Conservation (phyloP, 1,140 invertebrate genomes). For the Brachionus sp. region DNA sequence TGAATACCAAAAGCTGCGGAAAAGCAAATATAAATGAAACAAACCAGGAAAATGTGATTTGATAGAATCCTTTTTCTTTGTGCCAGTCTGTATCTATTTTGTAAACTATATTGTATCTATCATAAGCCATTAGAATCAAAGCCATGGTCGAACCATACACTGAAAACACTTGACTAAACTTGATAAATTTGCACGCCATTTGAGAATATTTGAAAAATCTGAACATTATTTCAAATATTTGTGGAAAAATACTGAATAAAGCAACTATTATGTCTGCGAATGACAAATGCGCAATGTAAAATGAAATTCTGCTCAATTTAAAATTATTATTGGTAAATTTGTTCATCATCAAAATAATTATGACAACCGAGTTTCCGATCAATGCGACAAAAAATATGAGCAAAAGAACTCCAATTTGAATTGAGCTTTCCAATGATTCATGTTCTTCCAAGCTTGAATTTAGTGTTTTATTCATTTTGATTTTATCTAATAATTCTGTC, state of each 20-base stretch:
- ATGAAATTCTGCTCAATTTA: conserved; percentile 65
- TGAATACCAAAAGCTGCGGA: conserved; percentile 66
- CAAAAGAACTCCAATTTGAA: background rate
- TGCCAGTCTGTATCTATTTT: conserved; percentile 52
- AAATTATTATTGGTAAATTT: background rate
- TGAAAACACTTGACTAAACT: conserved; percentile 59
- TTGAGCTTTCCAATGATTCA: background rate
- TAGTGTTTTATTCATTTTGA: background rate
- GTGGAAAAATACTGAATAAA: conserved; percentile 69
- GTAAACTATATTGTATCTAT: conserved; percentile 66
- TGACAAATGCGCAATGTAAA: conserved; percentile 71
- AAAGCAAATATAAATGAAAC: conserved; percentile 65
- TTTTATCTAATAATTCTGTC: background rate
- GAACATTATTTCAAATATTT: conserved; percentile 69
- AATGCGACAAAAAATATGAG: background rate
- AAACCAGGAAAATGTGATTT: conserved; percentile 66
- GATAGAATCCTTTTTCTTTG: conserved; percentile 49
- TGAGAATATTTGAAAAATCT: conserved; percentile 66
- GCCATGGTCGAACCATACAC: conserved; percentile 66
- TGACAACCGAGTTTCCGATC: background rate
- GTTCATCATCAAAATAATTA: background rate
- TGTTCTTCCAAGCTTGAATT: background rate
- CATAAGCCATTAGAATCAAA: conserved; percentile 65
- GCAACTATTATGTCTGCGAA: conserved; percentile 70
- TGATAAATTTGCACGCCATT: conserved; percentile 62